Evolutionary conservation across 2,797 vertebrate species (phyloP).

Genomic region (Gobio occitaniae): DNA sequence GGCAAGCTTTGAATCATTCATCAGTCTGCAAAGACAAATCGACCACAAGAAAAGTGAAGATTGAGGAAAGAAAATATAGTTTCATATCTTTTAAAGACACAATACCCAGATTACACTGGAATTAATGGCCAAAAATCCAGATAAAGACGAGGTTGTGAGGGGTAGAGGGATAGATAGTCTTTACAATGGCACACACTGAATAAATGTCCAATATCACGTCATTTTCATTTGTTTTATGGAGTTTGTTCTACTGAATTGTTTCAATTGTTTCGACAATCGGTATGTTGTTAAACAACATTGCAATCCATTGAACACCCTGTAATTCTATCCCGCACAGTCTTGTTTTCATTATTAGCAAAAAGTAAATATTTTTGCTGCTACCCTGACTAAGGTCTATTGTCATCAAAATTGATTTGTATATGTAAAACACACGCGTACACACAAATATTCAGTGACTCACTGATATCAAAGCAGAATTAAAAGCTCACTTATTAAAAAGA

Average conservation of each 20-base stretch:
- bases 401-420: neutral
- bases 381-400: neutral
- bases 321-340: neutral
- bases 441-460: neutral
- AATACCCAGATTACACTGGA: neutral
- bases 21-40: conserved; percentile 64
- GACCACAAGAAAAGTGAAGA: neutral
- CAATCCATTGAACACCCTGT: neutral
- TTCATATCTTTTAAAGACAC: neutral
- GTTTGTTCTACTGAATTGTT: neutral
- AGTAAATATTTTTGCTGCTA: neutral
- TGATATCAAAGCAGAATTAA: neutral
- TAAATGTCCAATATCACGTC: neutral
- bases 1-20: conserved; percentile 67
- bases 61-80: neutral
- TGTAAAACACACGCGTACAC: neutral
- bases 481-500: neutral
- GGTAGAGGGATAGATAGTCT: neutral
- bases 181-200: neutral
- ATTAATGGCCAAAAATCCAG: neutral
- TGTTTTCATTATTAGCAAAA: neutral
- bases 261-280: neutral
- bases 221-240: neutral
- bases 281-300: neutral
- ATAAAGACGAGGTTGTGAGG: neutral